Evolutionary conservation across 2,888 invertebrate genomes (phyloP).

Genomic region (Antheraea yamamai): DNA sequence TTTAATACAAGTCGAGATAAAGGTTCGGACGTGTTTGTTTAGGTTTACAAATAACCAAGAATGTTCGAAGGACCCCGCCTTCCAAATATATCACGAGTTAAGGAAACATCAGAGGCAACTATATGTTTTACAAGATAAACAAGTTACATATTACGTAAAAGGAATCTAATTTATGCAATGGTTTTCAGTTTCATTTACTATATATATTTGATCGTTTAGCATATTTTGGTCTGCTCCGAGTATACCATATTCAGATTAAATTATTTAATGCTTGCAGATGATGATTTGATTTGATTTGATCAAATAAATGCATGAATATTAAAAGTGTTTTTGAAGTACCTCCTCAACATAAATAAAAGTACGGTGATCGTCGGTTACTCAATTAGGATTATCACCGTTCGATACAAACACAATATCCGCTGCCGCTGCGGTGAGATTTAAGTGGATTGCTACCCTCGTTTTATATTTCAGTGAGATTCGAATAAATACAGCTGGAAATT

Average conservation of each 20-base stretch:
- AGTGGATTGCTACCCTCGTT: conserved; percentile 10
- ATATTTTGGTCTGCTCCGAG: not conserved
- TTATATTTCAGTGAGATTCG: not conserved
- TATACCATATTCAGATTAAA: not conserved
- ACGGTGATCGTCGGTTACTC: conserved; percentile 23
- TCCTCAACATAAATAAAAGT: not conserved
- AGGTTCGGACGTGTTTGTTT: not conserved
- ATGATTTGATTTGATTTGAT: too few species aligned
- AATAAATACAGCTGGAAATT: not conserved
- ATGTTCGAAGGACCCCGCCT: not conserved
- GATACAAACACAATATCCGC: conserved; percentile 30
- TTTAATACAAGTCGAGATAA: not conserved
- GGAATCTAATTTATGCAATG: not conserved
- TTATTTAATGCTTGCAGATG: not conserved
- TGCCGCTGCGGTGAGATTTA: conserved; percentile 18
- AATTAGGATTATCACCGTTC: conserved; percentile 28
- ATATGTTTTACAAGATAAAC: not conserved
- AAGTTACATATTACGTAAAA: not conserved
- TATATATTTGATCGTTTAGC: not conserved
- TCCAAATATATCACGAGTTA: not conserved
- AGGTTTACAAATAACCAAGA: conserved; percentile 2
- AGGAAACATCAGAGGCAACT: not conserved
- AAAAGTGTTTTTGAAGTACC: not conserved
- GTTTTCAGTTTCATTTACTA: not conserved
- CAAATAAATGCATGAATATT: not conserved